Evolutionary conservation across 1,140 invertebrate genomes (phyloP), one percentile per base, ranked within the genome.

Genomic region (Cyrtorhinus lividipennis): DNA sequence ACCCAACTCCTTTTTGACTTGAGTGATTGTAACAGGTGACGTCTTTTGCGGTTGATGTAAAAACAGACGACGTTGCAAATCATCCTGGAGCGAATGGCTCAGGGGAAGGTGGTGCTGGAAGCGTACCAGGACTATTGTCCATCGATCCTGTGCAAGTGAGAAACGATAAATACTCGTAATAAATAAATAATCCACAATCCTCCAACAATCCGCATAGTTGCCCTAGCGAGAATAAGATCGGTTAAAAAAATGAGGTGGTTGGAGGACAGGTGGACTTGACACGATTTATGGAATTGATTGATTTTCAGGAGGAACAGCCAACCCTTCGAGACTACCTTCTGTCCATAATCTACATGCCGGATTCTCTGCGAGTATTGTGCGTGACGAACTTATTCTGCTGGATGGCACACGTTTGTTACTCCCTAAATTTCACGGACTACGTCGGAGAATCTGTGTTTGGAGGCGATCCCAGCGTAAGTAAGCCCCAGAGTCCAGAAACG

Each of bases 391-490:
- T 96, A 0, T 96, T 96, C 73, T 95, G 91, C 71, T 97, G 94
- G 95, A 96, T 95, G 91, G 90, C 92, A 0, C 87, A 97, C 62
- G 91, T 97, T 1, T 95, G 92, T 72, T 98, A 97, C 71, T 96
- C 93, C 0, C 76, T 98, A 0, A 97, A 96, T 73, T 97, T 97
- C 72, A 97, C 95, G 0, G 93, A 97, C 74, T 98, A 95, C 72
- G 93, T 97, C 3, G 95, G 92, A 0, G 92, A 97, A 75, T 85
- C 90, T 25, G 91, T 97, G n/a, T 97, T 88, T 72, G 80, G 81
- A n/a, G 92, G 92, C 0, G 82, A 94, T 79, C 93, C 92, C 23
- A 84, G 81, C 71, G 86, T 87, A 72, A 77, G 75, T 74, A 61
- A 24, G 12, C n/a, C n/a, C n/a, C n/a, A n/a, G n/a, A n/a, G n/a